These are phyloP conservation scores for Bibio marci DNA, from an alignment of 2,888 invertebrate species.

Conservation along the genomic window DNA sequence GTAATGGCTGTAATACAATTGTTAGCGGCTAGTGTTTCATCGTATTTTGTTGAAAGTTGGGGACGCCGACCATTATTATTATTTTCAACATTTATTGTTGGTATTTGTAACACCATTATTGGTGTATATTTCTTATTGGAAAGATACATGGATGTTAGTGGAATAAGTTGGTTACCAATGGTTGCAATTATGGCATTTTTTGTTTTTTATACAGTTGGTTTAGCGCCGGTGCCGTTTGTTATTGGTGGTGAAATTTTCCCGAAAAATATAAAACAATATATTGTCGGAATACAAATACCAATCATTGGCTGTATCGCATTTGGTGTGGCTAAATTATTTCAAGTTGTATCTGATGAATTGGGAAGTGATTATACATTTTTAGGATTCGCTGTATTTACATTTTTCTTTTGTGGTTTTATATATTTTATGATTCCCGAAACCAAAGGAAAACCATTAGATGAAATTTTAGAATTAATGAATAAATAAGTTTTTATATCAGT, in stretches of 20 bases:
- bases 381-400: slow-evolving; percentile 34
- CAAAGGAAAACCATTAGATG: slow-evolving; percentile 40
- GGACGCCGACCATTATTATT: slow-evolving; percentile 43
- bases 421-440: slow-evolving; percentile 38
- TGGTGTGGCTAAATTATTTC: slow-evolving; percentile 38
- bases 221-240: slow-evolving; percentile 44
- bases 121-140: slow-evolving; percentile 39
- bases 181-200: slow-evolving; percentile 41
- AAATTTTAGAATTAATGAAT: slow-evolving; percentile 39
- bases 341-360: slow-evolving; percentile 33
- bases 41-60: slow-evolving; percentile 38
- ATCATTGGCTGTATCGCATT: slow-evolving; percentile 38
- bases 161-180: slow-evolving; percentile 37
- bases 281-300: slow-evolving; percentile 41
- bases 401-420: slow-evolving; percentile 36
- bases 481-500: no score
- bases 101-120: slow-evolving; percentile 34
- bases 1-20: slow-evolving; percentile 36
- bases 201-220: slow-evolving; percentile 41
- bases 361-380: slow-evolving; percentile 37
- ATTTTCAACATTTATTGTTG: slow-evolving; percentile 37
- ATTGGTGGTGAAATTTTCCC: slow-evolving; percentile 47
- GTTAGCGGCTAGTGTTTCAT: slow-evolving; percentile 36
- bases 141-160: slow-evolving; percentile 27
- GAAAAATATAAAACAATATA: slow-evolving; percentile 41